phyloP scores from a whole-genome alignment of 64 coral and sea anemone genomes.

The Porites australiensis region DNA sequence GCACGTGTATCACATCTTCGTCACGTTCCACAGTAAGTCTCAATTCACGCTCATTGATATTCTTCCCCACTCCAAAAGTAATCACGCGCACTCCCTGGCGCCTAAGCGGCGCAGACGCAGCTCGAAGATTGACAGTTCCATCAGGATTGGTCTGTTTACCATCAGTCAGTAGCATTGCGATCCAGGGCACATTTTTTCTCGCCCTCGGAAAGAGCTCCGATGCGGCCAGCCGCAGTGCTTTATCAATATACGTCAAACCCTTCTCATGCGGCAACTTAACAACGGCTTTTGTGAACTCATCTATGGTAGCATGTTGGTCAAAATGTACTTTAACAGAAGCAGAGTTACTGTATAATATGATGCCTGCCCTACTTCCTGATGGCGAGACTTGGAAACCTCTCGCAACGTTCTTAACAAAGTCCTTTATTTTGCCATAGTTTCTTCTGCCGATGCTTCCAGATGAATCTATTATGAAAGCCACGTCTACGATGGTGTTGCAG shows the following conservation, averaged over 20 bases:
- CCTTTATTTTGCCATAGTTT: constrained; percentile 72
- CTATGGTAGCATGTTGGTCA: constrained; percentile 36
- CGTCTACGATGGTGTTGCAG: constrained; percentile 62
- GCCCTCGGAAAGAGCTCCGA: constrained; percentile 57
- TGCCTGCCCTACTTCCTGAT: constrained; percentile 58
- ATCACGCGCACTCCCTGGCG: constrained; percentile 13
- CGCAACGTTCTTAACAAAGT: constrained; percentile 55
- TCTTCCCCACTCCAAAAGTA: constrained; percentile 41
- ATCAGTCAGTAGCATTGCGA: constrained; percentile 45
- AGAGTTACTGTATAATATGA: constrained; percentile 65
- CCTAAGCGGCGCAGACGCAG: not conserved
- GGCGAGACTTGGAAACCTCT: constrained; percentile 64
- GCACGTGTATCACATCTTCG: constrained; percentile 55
- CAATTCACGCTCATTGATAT: not conserved
- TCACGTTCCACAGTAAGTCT: constrained; percentile 20
- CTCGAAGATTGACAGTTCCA: not conserved
- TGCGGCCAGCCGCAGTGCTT: constrained; percentile 68
- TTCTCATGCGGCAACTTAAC: constrained; percentile 48
- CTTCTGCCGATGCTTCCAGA: constrained; percentile 68
- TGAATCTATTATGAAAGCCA: constrained; percentile 90
- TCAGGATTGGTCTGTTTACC: constrained; percentile 32
- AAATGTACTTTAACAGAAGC: constrained; percentile 60
- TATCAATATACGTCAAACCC: constrained; percentile 63
- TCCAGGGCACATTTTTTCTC: constrained; percentile 23
- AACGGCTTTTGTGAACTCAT: constrained; percentile 61